Conservation (phyloP, 2,797 vertebrate species). For the Acanthurus tractus region DNA sequence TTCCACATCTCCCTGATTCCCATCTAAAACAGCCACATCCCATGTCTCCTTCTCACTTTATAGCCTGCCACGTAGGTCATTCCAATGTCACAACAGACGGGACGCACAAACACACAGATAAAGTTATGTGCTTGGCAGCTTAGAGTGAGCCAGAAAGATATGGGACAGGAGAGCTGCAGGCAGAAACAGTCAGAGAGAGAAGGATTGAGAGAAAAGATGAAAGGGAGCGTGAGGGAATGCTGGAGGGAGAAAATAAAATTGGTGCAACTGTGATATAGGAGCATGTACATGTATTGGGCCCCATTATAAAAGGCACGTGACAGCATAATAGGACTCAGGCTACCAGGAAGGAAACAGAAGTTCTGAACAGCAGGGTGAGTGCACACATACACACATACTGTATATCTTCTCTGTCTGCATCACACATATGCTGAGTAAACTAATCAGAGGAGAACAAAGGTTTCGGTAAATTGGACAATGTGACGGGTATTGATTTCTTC, state of each 20-base stretch:
- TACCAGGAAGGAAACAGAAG: conserved; percentile 51
- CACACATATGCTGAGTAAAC: conserved; percentile 70
- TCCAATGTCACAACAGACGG: conserved; percentile 68
- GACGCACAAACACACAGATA: conserved; percentile 61
- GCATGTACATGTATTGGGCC: conserved; percentile 57
- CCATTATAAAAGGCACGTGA: conserved; percentile 62
- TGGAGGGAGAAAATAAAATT: conserved; percentile 70
- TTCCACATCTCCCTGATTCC: conserved; percentile 56
- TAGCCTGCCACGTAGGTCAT: conserved; percentile 66
- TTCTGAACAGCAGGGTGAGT: conserved; percentile 19
- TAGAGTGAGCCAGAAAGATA: conserved; percentile 68
- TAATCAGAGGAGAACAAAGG: conserved; percentile 67
- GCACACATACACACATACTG: conserved; percentile 5
- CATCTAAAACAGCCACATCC: conserved; percentile 57
- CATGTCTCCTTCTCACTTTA: conserved; percentile 40
- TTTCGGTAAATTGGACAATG: conserved; percentile 74
- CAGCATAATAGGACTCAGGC: conserved; percentile 59
- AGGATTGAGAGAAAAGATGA: conserved; percentile 69
- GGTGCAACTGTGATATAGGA: conserved; percentile 58
- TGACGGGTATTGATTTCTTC: conserved; percentile 78
- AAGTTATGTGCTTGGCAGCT: conserved; percentile 71
- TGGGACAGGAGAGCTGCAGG: conserved; percentile 62
- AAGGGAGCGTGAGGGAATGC: conserved; percentile 57
- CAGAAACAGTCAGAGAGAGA: conserved; percentile 61
- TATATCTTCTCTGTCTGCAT: conserved; percentile 34